A percentile compares a stretch with the other conserved stretches of the same genome.
phyloP scores from a whole-genome alignment of 2,888 invertebrate species.

The Incurvaria masculella region DNA sequence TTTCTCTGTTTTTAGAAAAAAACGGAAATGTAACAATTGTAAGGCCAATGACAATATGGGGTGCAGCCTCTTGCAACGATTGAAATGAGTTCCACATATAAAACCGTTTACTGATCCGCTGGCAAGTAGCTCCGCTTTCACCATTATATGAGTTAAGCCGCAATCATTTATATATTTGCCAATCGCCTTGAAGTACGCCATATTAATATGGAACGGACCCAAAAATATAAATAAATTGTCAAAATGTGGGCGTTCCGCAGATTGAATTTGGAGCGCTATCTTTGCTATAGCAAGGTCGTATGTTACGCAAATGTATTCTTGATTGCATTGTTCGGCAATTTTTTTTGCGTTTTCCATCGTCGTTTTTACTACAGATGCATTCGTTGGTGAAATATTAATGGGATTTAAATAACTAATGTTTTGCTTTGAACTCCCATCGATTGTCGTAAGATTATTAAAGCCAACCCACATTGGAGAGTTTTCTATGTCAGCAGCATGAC shows the following conservation, averaged over 20 bases:
- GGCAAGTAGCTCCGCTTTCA: too few relatives aligned
- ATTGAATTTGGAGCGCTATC: slow-evolving; percentile 16
- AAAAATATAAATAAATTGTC: slow-evolving; percentile 11
- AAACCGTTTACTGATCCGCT: slow-evolving; percentile 17
- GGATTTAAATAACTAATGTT: slow-evolving; percentile 21
- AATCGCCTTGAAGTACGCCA: slow-evolving; percentile 17
- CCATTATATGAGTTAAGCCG: slow-evolving; percentile 17
- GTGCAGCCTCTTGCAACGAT: slow-evolving; percentile 16
- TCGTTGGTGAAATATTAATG: slow-evolving; percentile 22
- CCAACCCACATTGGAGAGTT: slow-evolving; percentile 20
- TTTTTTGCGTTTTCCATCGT: slow-evolving; percentile 18
- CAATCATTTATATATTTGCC: slow-evolving; percentile 16
- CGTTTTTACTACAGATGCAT: slow-evolving; percentile 18
- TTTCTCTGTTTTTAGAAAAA: too few relatives aligned
- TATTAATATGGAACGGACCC: slow-evolving; percentile 10
- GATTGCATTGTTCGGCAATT: slow-evolving; percentile 17
- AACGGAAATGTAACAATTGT: too few relatives aligned
- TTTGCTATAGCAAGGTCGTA: slow-evolving; percentile 15
- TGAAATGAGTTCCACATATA: slow-evolving; percentile 14
- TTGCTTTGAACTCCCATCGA: slow-evolving; percentile 12
- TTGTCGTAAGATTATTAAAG: slow-evolving; percentile 14
- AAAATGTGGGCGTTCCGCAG: slow-evolving; percentile 13
- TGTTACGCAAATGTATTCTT: slow-evolving; percentile 10
- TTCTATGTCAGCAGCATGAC: slow-evolving; percentile 5
- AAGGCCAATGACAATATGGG: slow-evolving; percentile 17